Evolutionary conservation across 2,797 vertebrate species (phyloP).

Genomic region (Epinephelus awoara): DNA sequence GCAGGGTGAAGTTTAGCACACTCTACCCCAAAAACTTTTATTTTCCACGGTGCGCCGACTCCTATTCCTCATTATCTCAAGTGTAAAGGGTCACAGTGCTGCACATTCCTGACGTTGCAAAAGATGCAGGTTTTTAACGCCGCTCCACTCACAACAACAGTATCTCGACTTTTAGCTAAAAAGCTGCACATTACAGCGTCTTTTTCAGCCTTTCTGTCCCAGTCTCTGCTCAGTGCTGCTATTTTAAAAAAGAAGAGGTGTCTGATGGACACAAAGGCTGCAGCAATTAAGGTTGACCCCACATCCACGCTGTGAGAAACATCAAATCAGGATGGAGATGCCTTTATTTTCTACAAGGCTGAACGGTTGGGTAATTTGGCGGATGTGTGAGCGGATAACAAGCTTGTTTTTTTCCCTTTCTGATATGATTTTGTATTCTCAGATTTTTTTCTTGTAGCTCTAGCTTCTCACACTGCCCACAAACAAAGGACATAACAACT

Average conservation of each 20-base stretch:
- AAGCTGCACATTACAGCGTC: slow-evolving; percentile 9
- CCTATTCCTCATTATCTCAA: slow-evolving; percentile 43
- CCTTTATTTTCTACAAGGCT: background rate
- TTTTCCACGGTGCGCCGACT: slow-evolving; percentile 1
- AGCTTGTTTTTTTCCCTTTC: slow-evolving; percentile 20
- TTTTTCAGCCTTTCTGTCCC: background rate
- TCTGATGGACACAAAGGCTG: background rate
- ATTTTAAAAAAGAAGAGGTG: background rate
- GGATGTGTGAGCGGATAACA: slow-evolving; percentile 9
- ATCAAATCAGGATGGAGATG: background rate
- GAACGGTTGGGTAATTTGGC: background rate
- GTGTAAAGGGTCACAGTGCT: slow-evolving; percentile 46
- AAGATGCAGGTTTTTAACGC: background rate
- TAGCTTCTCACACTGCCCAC: background rate
- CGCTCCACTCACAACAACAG: slow-evolving; percentile 12
- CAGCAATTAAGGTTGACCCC: background rate
- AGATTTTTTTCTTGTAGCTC: background rate
- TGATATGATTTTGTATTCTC: background rate
- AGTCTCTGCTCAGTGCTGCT: background rate
- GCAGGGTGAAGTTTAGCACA: background rate
- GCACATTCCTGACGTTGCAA: slow-evolving; percentile 22
- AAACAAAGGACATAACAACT: background rate
- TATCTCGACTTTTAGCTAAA: slow-evolving; percentile 21
- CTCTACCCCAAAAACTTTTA: background rate
- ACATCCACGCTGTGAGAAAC: background rate